A percentile compares a stretch with the other conserved stretches of the same genome.
phyloP scores from a whole-genome alignment of 2,113 vertebrate species.

The Micronycteris hirsuta region DNA sequence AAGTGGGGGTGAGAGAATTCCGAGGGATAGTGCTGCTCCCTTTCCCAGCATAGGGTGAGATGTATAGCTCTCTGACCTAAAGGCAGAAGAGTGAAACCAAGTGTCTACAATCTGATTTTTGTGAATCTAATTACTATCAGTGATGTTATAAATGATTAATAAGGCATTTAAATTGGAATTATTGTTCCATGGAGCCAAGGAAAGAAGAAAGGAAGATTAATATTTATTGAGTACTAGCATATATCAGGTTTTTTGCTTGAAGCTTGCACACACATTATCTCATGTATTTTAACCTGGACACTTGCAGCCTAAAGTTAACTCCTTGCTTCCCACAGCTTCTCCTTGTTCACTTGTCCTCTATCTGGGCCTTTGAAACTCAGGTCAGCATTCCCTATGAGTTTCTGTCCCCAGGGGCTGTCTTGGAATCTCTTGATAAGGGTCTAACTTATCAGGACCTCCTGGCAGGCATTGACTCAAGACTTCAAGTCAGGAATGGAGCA shows the following conservation, averaged over 20 bases:
- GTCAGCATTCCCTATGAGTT: not conserved
- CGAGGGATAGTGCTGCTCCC: not conserved
- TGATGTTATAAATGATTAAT: constrained; percentile 50
- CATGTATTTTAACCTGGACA: not conserved
- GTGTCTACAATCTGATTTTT: not conserved
- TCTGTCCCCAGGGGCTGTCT: not conserved
- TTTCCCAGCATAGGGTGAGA: not conserved
- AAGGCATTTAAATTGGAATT: constrained; percentile 10
- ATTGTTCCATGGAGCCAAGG: not conserved
- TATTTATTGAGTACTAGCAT: not conserved
- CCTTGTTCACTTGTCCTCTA: not conserved
- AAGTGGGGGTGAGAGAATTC: not conserved
- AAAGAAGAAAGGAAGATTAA: not conserved
- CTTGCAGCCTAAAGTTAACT: not conserved
- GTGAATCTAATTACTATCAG: constrained; percentile 22
- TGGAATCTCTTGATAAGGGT: not conserved
- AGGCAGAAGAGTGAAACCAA: not conserved
- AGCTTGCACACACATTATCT: not conserved
- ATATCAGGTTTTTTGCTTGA: not conserved
- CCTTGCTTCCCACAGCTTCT: not conserved
- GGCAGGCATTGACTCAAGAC: not conserved
- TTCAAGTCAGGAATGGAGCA: not conserved
- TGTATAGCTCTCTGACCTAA: not conserved
- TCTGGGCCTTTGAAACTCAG: not conserved
- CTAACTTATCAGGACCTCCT: not conserved